Percentiles rank a stretch among this genome's conserved stretches.
Conservation (phyloP, 2,888 invertebrate genomes). For the Antheraea assamensis region DNA sequence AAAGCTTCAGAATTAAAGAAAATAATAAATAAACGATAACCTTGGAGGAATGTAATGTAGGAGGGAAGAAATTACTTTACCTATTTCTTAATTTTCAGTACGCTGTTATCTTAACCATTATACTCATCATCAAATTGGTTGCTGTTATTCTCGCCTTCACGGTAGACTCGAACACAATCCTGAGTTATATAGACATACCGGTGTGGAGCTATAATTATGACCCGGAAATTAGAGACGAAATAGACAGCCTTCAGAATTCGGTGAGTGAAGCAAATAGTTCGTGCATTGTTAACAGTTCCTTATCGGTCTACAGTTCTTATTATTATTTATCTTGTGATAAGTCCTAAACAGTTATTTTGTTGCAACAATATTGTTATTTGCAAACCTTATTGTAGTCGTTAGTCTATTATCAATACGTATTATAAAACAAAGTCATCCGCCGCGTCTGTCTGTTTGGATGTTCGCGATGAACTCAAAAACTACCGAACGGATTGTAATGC, state of each 20-base stretch:
- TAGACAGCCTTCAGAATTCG: conserved; percentile 58
- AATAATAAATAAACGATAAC: too few species aligned
- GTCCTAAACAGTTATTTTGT: not conserved
- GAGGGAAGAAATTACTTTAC: not conserved
- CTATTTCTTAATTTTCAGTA: conserved; percentile 55
- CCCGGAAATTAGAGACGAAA: conserved; percentile 60
- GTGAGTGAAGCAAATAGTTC: conserved; percentile 46
- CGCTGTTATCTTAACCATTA: conserved; percentile 57
- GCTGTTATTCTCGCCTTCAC: conserved; percentile 67
- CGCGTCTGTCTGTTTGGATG: too few species aligned
- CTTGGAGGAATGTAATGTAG: too few species aligned
- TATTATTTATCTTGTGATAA: not conserved
- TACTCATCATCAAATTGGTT: conserved; percentile 61
- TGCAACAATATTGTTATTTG: not conserved
- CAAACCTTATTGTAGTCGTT: not conserved
- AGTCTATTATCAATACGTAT: not conserved
- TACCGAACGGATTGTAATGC: too few species aligned
- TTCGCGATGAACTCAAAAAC: too few species aligned
- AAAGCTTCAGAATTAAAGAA: too few species aligned
- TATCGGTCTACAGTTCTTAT: not conserved
- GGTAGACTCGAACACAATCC: conserved; percentile 43
- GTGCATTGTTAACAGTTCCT: conserved; percentile 6
- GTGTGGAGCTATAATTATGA: conserved; percentile 53
- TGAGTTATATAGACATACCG: conserved; percentile 56
- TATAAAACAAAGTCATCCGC: too few species aligned